These are phyloP conservation scores for Australoheros facetus DNA, from an alignment of 2,797 vertebrate genomes.

Conservation along the genomic window DNA sequence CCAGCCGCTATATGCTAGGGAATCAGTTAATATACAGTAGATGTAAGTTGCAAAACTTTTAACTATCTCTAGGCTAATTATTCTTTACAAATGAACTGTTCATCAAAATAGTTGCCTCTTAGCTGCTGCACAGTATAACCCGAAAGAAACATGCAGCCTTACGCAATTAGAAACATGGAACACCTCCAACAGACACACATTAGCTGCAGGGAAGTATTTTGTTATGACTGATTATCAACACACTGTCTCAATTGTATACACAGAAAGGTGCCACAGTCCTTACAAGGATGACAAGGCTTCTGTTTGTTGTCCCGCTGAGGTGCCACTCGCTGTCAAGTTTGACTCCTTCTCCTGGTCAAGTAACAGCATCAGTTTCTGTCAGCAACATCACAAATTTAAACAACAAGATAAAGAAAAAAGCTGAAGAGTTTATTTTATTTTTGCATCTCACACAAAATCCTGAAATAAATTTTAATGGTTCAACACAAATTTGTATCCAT, in stretches of 20 bases:
- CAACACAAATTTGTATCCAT: background rate
- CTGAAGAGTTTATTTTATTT: conserved; percentile 8
- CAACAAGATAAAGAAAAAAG: conserved; percentile 1
- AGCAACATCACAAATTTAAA: conserved; percentile 5
- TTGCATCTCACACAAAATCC: conserved; percentile 5
- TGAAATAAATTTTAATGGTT: background rate
- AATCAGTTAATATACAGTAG: conserved; percentile 18
- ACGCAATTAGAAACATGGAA: conserved; percentile 13
- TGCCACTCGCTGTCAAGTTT: conserved; percentile 25
- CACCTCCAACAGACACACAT: conserved; percentile 19
- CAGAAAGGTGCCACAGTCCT: conserved; percentile 22
- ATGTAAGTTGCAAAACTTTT: conserved; percentile 8
- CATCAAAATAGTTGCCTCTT: conserved; percentile 8
- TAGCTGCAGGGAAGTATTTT: conserved; percentile 30
- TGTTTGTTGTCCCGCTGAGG: conserved; percentile 36
- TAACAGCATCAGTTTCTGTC: conserved; percentile 26
- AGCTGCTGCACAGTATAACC: conserved; percentile 21
- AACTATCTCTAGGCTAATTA: background rate
- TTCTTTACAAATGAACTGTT: conserved; percentile 3
- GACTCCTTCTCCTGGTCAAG: conserved; percentile 19
- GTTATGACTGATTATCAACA: conserved; percentile 48
- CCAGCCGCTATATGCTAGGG: background rate
- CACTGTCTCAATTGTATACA: conserved; percentile 37
- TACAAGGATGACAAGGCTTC: conserved; percentile 18
- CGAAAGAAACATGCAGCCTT: conserved; percentile 22